Percentiles rank a stretch among this genome's conserved stretches.
phyloP scores from a whole-genome alignment of 64 coral and sea anemone species.

The Actinia equina region DNA sequence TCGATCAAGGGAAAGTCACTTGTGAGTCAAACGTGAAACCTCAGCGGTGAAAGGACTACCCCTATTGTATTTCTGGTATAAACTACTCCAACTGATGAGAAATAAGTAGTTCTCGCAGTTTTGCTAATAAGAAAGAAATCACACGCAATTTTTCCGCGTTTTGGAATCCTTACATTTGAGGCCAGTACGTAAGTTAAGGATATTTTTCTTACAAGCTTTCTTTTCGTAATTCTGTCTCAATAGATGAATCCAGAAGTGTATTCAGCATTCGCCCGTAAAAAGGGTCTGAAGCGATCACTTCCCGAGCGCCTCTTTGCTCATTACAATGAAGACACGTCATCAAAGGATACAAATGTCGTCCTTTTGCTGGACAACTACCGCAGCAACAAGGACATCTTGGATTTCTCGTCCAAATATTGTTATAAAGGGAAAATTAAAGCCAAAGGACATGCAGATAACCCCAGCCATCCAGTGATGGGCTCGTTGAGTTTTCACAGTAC shows the following conservation, averaged over 20 bases:
- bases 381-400: constrained; percentile 57
- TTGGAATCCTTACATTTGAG: too few species aligned
- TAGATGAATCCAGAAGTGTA: constrained; percentile 46
- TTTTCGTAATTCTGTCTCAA: neutral
- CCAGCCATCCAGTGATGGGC: constrained; percentile 36
- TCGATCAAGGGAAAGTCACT: too few species aligned
- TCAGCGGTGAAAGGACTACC: too few species aligned
- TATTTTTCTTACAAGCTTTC: too few species aligned
- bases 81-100: too few species aligned
- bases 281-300: constrained; percentile 26
- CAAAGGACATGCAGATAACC: constrained; percentile 25
- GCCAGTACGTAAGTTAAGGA: too few species aligned
- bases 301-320: constrained; percentile 47
- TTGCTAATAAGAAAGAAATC: too few species aligned
- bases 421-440: constrained; percentile 61
- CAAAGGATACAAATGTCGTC: constrained; percentile 28
- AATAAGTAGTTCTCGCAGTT: too few species aligned
- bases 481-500: constrained; percentile 30
- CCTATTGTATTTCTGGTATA: too few species aligned
- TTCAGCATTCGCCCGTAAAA: constrained; percentile 9
- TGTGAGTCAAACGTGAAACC: too few species aligned
- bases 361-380: constrained; percentile 82
- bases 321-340: neutral
- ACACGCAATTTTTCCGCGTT: too few species aligned
- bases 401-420: constrained; percentile 46